Base-by-base conservation (phyloP, 2,113 vertebrate genomes). In the Tragelaphus strepsiceros region DNA sequence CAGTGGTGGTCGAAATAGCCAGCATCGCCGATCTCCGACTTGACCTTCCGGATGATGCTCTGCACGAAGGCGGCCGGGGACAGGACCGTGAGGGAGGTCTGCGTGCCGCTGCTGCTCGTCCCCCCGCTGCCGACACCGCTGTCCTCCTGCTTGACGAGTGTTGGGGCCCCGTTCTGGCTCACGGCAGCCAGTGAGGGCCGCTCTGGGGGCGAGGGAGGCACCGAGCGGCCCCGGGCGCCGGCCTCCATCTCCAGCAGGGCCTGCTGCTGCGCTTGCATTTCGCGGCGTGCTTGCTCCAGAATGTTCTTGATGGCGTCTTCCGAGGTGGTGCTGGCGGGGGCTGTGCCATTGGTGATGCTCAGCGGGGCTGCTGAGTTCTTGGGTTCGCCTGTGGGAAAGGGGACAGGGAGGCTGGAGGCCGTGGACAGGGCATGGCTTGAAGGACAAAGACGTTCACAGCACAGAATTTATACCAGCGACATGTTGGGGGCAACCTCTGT, bases 1-100 rank as follows among this genome's bases (percentile, higher is more conserved):
- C 99, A 99, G 98, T 99, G 99, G 98, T 99, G 99, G 98, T 99
- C 99, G 0, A 99, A 99, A 97, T 99, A 99, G 89, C 99, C 99
- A 0, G 99, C 99, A 0, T 99, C 99, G 0, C 99, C 99, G 0
- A 99, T 99, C 98, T 99, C 99, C 0, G 99, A 99, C 98, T 99
- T 99, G 93, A 99, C 99, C 98, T 99, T 99, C 3, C 99, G 99
- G 98, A 99, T 99, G 97, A 99, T 99, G 98, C 99, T 99, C 98
- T 99, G 99, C 64, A 99, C 99, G 0, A 99, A 99, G 86, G 99
- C 99, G 0, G 99, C 99, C 0, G 99, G 99, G 1, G 99, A 99
- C 8, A 99, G 99, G 77, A 99, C 99, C 0, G 99, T 99, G 93
- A 99, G 98, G 0, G 99, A 98, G 0, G 99, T 99, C 97, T 99